Base-by-base conservation (phyloP, 2,888 invertebrate species). In the Spisula subtruncata region DNA sequence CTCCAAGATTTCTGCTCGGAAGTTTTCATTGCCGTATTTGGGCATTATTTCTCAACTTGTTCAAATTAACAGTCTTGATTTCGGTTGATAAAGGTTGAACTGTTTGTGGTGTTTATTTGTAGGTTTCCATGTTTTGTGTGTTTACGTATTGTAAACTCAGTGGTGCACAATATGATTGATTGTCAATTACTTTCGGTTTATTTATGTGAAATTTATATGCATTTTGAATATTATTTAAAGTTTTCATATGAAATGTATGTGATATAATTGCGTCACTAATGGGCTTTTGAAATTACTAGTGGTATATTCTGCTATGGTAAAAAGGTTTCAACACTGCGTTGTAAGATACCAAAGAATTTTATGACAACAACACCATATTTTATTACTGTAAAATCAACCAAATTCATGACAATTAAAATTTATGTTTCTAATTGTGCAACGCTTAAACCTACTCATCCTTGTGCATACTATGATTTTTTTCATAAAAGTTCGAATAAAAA, bases 1-100 rank as follows among this genome's bases (percentile, higher is more conserved):
- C 60, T 25, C 60, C 25, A 51, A 16, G 60, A 25, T 66, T 66
- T 66, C 2, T 66, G 60, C n/a, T 66, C n/a, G 12, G 41, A n/a
- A 60, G n/a, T 60, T 66, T n/a, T 66, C 60, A 66, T 25, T 66
- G 60, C 25, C 60, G 25, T n/a, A 66, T 66, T 25, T 66, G 60
- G 0, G 60, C 60, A 25, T 25, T 10, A 66, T 20, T 10, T n/a
- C n/a, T 66, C 25, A n/a, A 25, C 8, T 25, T 66, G n/a, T 66
- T 5, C 60, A 66, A 66, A 66, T 66, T 66, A 66, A 25, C 56
- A 56, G n/a, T 66, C 60, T 25, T 66, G 25, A 66, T 66, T n/a
- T 66, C 60, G 10, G n/a, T n/a, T n/a, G n/a, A 60, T 25, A 60
- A 18, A 6, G n/a, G 60, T 66, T 25, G 8, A 10, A n/a, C n/a